Conservation (phyloP, 2,888 invertebrate genomes). For the Trichopoda pennipes region DNA sequence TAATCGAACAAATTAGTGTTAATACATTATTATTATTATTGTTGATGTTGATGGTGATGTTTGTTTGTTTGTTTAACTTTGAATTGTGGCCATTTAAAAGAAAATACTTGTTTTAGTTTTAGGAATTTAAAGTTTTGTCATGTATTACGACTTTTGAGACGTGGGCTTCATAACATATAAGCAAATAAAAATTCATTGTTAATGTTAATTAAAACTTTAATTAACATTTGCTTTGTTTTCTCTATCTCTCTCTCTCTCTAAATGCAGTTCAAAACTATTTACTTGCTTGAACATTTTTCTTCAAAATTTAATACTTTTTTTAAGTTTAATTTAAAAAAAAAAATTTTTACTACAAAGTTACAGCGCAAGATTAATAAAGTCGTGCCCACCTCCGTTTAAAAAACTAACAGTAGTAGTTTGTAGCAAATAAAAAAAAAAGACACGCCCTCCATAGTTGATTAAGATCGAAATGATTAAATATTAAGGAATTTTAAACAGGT, state of each 20-base stretch:
- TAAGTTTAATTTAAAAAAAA: slow-evolving; percentile 8
- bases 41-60: background rate
- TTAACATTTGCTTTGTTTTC: slow-evolving; percentile 2
- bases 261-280: slow-evolving; percentile 1
- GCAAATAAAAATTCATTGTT: background rate
- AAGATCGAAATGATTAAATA: slow-evolving; percentile 44
- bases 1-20: slow-evolving; percentile 67
- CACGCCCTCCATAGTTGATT: slow-evolving; percentile 45
- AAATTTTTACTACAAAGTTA: slow-evolving; percentile 36
- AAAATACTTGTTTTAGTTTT: slow-evolving; percentile 20
- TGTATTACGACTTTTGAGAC: background rate
- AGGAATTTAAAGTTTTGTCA: slow-evolving; percentile 10
- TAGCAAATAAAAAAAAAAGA: slow-evolving; percentile 30
- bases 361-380: slow-evolving; percentile 2
- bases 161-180: background rate
- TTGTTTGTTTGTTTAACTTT: slow-evolving; percentile 46
- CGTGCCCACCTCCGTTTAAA: slow-evolving; percentile 43
- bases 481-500: slow-evolving; percentile 26
- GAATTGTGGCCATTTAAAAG: slow-evolving; percentile 1
- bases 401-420: slow-evolving; percentile 38
- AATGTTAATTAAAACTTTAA: slow-evolving; percentile 11
- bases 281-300: background rate
- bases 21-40: slow-evolving; percentile 54
- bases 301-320: background rate
- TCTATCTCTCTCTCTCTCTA: too few species aligned